phyloP scores from a whole-genome alignment of 2,113 vertebrate species.

The Talpa occidentalis region DNA sequence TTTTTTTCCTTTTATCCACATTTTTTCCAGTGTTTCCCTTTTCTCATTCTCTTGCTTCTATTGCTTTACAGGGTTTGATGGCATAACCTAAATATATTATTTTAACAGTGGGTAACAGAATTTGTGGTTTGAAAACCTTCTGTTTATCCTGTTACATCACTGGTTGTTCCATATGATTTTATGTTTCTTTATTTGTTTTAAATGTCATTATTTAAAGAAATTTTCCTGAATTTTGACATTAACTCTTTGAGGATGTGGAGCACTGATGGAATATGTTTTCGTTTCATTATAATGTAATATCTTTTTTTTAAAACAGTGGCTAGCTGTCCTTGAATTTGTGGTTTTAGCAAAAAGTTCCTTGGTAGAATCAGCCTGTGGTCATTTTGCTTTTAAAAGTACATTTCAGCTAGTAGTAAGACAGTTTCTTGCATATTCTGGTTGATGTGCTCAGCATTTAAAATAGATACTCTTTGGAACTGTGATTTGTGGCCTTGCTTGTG shows the following conservation, averaged over 20 bases:
- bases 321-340: not conserved
- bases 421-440: not conserved
- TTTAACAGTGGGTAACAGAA: not conserved
- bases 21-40: constrained; percentile 22
- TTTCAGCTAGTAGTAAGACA: not conserved
- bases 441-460: constrained; percentile 53
- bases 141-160: not conserved
- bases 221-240: not conserved
- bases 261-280: not conserved
- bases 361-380: not conserved
- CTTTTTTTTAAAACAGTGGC: not conserved
- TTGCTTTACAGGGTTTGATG: constrained; percentile 56
- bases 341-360: not conserved
- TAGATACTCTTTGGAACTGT: constrained; percentile 36
- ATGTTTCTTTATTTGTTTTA: not conserved
- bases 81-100: constrained; percentile 13
- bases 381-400: not conserved
- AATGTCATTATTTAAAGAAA: constrained; percentile 1
- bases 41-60: constrained; percentile 50
- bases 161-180: not conserved
- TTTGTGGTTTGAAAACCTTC: constrained; percentile 8
- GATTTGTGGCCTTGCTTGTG: not conserved
- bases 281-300: not conserved
- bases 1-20: not conserved
- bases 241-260: constrained; percentile 14